phyloP scores from a whole-genome alignment of 2,888 invertebrate genomes.

The Eilema griseolum region DNA sequence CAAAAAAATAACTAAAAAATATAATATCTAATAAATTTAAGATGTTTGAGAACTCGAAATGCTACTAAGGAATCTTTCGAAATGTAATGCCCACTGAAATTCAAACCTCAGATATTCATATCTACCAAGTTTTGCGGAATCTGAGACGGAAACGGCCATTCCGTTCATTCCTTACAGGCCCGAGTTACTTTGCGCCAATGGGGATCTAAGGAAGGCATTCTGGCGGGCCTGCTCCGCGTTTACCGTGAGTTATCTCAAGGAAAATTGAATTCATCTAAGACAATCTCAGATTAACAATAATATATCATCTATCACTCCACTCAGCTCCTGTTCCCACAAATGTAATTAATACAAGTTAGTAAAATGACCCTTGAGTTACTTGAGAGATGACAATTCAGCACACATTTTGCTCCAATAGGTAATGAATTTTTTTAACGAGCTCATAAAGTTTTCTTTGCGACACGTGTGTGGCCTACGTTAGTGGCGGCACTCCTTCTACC shows the following conservation, averaged over 20 bases:
- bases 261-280: neutral
- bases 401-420: conserved; percentile 9
- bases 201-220: neutral
- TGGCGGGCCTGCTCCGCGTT: neutral
- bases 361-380: neutral
- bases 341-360: neutral
- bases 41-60: too few relatives aligned
- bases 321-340: neutral
- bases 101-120: neutral
- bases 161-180: neutral
- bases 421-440: conserved; percentile 19
- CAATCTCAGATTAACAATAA: neutral
- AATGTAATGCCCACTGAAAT: neutral
- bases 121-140: neutral
- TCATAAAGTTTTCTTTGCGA: conserved; percentile 14
- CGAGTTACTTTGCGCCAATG: neutral
- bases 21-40: too few relatives aligned
- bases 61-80: neutral
- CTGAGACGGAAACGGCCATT: neutral
- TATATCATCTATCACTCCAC: too few relatives aligned
- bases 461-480: conserved; percentile 15
- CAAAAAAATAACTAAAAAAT: neutral
- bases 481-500: neutral
- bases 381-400: neutral
- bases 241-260: neutral